Base-by-base conservation (phyloP, 2,113 vertebrate genomes). In the Indicator maculatus region DNA sequence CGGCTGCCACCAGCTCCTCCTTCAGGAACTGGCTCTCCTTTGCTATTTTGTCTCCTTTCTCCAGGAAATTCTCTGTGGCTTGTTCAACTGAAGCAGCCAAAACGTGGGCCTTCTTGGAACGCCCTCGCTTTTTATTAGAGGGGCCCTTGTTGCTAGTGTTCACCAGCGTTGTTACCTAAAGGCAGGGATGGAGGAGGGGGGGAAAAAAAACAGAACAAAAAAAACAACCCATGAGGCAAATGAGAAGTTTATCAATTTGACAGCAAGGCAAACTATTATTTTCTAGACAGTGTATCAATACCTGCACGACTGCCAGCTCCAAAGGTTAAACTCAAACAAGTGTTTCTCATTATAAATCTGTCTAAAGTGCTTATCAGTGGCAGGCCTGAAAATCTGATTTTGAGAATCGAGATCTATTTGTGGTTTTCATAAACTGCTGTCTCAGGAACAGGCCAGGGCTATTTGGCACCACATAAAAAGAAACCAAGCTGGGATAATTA, bases 41-140 rank as follows among this genome's bases (percentile, higher is more conserved):
- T 2, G 99, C 99, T 93, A 99, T 99, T 97, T 99, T 99, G 91
- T 99, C 99, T 74, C 99, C 99, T 89, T 99, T 99, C 30, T 99
- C 99, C 96, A 99, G 96, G 92, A 99, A 99, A 97, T 99, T 99
- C 96, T 98, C 98, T n/a, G 99, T 99, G 80, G 99, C 99, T 83
- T 98, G 99, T 96, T 99, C 99, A 86, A 99, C 99, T 6, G 99
- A 99, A 33, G 99, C 99, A 69, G 99, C 99, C 98, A 99, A 96
- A 83, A 99, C 99, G 96, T 99, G 99, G 7, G 99, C 99, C 97
- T 99, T 99, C 98, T 99, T 99, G 81, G 99, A 99, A 93, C 99
- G 99, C 5, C 99, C 99, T 96, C 99, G 99, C 93, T 99, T 99
- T 93, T 99, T 99, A 96, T 99, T 99, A 61, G 99, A 99, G 16